Evolutionary conservation across 2,888 invertebrate genomes (phyloP).

Genomic region (Xylota segnis): DNA sequence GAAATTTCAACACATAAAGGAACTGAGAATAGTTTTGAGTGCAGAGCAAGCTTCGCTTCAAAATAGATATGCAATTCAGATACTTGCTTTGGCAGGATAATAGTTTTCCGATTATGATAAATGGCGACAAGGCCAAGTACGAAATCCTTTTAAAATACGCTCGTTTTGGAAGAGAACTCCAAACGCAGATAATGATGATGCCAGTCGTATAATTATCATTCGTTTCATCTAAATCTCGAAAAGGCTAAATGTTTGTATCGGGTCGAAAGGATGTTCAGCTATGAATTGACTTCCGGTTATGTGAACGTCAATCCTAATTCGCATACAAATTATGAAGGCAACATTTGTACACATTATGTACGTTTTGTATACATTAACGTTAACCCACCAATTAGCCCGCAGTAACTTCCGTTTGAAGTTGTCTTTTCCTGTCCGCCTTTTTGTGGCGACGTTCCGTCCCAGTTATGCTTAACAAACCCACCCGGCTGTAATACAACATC

Average conservation of each 20-base stretch:
- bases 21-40: too few relatives aligned
- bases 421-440: background rate
- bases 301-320: background rate
- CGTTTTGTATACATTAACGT: background rate
- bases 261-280: background rate
- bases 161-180: too few relatives aligned
- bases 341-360: background rate
- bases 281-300: slow-evolving; percentile 20
- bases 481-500: background rate
- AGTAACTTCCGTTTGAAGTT: slow-evolving; percentile 27
- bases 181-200: too few relatives aligned
- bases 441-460: slow-evolving; percentile 19
- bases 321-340: slow-evolving; percentile 2
- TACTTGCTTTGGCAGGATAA: too few relatives aligned
- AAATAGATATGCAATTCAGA: too few relatives aligned
- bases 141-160: too few relatives aligned
- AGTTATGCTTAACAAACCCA: slow-evolving; percentile 24
- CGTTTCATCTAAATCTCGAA: background rate
- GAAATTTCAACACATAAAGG: too few relatives aligned
- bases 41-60: too few relatives aligned
- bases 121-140: too few relatives aligned
- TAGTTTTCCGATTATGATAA: too few relatives aligned
- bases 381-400: background rate
- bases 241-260: background rate
- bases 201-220: too few relatives aligned